Conservation (phyloP, 2,113 vertebrate species). For the Callocephalon fimbriatum region DNA sequence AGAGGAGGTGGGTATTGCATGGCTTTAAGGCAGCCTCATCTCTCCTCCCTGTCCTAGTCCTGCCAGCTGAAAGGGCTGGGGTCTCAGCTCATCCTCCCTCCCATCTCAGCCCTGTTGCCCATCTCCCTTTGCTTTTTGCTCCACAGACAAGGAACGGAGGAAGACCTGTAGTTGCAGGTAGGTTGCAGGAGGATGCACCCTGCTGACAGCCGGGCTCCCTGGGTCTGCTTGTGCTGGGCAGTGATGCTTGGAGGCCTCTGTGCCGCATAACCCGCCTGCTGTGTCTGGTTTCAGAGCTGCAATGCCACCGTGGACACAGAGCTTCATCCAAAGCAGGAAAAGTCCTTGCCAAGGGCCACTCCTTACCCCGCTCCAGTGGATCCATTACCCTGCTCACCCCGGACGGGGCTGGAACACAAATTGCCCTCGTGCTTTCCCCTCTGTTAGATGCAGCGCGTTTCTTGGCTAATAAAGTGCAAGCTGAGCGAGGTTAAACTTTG, state of each 20-base stretch:
- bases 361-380: slow-evolving; percentile 24
- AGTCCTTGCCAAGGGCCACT: slow-evolving; percentile 7
- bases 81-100: rapidly evolving
- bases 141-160: slow-evolving; percentile 5
- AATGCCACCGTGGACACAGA: rapidly evolving
- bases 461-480: slow-evolving; percentile 59
- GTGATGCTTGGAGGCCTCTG: rapidly evolving
- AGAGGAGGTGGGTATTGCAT: slow-evolving; percentile 60
- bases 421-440: slow-evolving; percentile 19
- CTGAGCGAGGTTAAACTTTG: not conserved
- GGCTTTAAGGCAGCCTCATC: not conserved
- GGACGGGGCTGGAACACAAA: not conserved
- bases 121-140: not conserved
- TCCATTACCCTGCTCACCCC: slow-evolving; percentile 7
- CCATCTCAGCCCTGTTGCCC: rapidly evolving
- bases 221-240: not conserved
- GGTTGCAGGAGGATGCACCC: not conserved
- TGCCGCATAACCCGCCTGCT: rapidly evolving
- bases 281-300: not conserved
- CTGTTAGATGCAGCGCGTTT: not conserved
- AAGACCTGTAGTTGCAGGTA: slow-evolving; percentile 53
- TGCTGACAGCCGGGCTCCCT: not conserved
- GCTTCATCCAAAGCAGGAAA: not conserved
- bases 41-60: not conserved
- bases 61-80: not conserved